Base-by-base conservation (phyloP, 2,797 vertebrate genomes). In the Manis javanica region DNA sequence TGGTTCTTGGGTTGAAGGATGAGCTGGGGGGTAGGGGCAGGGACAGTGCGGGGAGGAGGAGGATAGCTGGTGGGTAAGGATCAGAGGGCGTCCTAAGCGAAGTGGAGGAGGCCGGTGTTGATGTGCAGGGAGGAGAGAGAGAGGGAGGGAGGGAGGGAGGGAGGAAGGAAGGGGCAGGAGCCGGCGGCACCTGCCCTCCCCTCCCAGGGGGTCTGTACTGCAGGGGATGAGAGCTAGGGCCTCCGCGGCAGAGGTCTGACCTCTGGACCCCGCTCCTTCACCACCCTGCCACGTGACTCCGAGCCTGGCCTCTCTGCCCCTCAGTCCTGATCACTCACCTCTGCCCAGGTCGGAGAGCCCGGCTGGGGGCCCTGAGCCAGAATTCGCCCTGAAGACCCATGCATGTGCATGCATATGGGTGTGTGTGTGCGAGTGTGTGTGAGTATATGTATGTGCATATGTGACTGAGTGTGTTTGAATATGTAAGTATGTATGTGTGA, bases 371-470 rank as follows among this genome's bases (percentile, higher is more conserved):
- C 55, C 69, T 7, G 42, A 55, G 34, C 46, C 63, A 55, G 79
- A 53, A 2, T 69, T 53, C n/a, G 46, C n/a, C 19, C 66, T 29
- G 15, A 0, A 18, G 26, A 19, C 0, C 3, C 2, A 0, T 24
- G 34, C 13, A 11, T 8, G 12, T 4, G 4, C 37, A 42, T 26
- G 18, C 26, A 13, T 4, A 29, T 1, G 42, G 23, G n/a, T 1
- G 10, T 31, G 19, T 13, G 26, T n/a, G 37, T 29, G 21, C 5
- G 18, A 26, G 90, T 72, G 61, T 61, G 57, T n/a, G 4, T 59
- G 31, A 1, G 46, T 12, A 11, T 10, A n/a, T 23, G 16, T 83
- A 31, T 46, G 15, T 31, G 84, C 14, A 18, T 12, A 8, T 7
- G 12, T 26, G 15, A 46, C 46, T 46, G 46, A 46, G 46, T 21